Evolutionary conservation across 2,797 vertebrate species (phyloP), one percentile per base, ranked within the genome.

Genomic region (Luscinia luscinia): DNA sequence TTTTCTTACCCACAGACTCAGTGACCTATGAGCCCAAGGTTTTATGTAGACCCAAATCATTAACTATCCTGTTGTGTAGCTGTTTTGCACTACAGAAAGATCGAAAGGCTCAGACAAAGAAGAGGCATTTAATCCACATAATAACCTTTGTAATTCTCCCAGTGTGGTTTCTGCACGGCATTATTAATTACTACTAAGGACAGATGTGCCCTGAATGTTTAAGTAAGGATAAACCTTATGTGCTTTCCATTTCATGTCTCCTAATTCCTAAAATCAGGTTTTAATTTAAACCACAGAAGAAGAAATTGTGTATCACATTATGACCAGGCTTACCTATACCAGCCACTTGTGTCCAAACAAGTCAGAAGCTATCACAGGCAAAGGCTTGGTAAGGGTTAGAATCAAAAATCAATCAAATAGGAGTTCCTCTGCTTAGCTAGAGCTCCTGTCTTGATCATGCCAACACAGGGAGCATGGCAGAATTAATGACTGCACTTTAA

Each of bases 71-170:
- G 46, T 95, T 94, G 89, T 89, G 58, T 77, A 77, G 41, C 82
- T 94, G 58, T 48, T 91, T 90, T 93, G 73, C 67, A 59, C 80
- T 76, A 90, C 40, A 75, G 77, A 87, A 94, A 84, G 93, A 93
- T 82, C 1, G 5, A 95, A 95, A 6, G 11, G 59, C 59, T 90
- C 76, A 84, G 69, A 93, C 58, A 93, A 95, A 84, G 77, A 72
- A 72, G 76, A 94, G 48, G 62, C 41, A 54, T 93, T 94, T 95
- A 93, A 95, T 90, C 63, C 77, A 58, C 85, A 73, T 58, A 95
- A 84, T 82, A 67, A 61, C 45, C 45, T 90, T 79, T 94, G 88
- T 84, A 94, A 88, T 46, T 84, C 55, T 91, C 80, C 67, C 70
- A 90, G 2, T 41, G 77, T 76, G 77, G 59, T 48, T 95, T 94